These are phyloP conservation scores for Brachyptera risi DNA, from an alignment of 2,888 invertebrate species.

Conservation along the genomic window DNA sequence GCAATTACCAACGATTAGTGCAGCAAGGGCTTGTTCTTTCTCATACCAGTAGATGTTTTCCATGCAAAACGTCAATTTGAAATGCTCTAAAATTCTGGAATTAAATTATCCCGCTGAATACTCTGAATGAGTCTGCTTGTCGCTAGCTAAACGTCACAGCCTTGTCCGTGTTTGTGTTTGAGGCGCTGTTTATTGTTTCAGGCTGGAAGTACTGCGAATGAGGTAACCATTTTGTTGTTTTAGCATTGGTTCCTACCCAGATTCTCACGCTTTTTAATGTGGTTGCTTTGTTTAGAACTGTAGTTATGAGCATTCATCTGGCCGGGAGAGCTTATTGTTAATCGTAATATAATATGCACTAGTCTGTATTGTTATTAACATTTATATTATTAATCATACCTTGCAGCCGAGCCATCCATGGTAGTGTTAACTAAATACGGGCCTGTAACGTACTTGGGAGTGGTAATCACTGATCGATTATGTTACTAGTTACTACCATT, in stretches of 20 bases:
- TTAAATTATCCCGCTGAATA: too few species aligned
- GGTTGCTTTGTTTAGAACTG: slow-evolving; percentile 2
- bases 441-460: slow-evolving; percentile 12
- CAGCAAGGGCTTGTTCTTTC: too few species aligned
- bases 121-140: too few species aligned
- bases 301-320: not conserved
- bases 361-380: not conserved
- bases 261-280: slow-evolving; percentile 6
- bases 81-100: too few species aligned
- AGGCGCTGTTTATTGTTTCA: slow-evolving; percentile 55
- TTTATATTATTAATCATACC: not conserved
- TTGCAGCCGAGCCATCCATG: slow-evolving; percentile 11
- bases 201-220: slow-evolving; percentile 66
- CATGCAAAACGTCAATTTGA: too few species aligned
- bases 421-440: slow-evolving; percentile 15
- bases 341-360: not conserved
- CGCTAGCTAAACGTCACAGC: too few species aligned
- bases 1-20: too few species aligned
- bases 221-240: slow-evolving; percentile 51
- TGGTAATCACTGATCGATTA: too few species aligned
- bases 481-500: too few species aligned
- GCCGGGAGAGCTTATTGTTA: not conserved
- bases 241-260: slow-evolving; percentile 6
- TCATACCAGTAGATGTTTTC: too few species aligned
- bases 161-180: slow-evolving; percentile 40